These are phyloP conservation scores for Dysmachus trigonus DNA, from an alignment of 2,888 invertebrate species.

Conservation along the genomic window DNA sequence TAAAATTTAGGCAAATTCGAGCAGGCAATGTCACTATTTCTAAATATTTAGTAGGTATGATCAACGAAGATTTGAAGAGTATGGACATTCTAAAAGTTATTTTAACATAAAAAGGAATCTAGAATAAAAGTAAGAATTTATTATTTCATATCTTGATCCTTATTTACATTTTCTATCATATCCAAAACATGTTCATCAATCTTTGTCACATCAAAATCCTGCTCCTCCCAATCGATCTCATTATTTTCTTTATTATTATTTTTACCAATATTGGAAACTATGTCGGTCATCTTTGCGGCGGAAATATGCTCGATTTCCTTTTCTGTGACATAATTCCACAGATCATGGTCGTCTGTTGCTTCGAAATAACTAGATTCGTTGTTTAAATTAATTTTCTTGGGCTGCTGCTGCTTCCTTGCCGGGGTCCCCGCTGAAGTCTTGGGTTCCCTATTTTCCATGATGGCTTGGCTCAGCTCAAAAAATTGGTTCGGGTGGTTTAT, in stretches of 20 bases:
- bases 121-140: too few relatives aligned
- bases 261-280: neutral
- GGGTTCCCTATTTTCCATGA: constrained; percentile 61
- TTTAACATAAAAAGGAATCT: too few relatives aligned
- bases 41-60: too few relatives aligned
- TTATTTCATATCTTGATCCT: too few relatives aligned
- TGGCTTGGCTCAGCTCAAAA: constrained; percentile 81
- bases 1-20: too few relatives aligned
- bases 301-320: constrained; percentile 51
- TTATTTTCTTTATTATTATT: neutral
- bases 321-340: constrained; percentile 61
- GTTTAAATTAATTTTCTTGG: neutral
- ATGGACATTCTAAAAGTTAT: too few relatives aligned
- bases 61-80: too few relatives aligned
- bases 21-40: too few relatives aligned
- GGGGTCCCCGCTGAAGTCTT: constrained; percentile 10
- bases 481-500: constrained; percentile 93
- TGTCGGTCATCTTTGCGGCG: neutral
- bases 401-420: neutral
- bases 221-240: neutral
- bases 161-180: neutral
- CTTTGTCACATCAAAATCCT: neutral
- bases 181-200: neutral
- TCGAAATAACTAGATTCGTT: constrained; percentile 51
- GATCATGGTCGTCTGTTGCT: constrained; percentile 59